phyloP scores from a whole-genome alignment of 2,888 invertebrate genomes.

The Torymus tubicola region DNA sequence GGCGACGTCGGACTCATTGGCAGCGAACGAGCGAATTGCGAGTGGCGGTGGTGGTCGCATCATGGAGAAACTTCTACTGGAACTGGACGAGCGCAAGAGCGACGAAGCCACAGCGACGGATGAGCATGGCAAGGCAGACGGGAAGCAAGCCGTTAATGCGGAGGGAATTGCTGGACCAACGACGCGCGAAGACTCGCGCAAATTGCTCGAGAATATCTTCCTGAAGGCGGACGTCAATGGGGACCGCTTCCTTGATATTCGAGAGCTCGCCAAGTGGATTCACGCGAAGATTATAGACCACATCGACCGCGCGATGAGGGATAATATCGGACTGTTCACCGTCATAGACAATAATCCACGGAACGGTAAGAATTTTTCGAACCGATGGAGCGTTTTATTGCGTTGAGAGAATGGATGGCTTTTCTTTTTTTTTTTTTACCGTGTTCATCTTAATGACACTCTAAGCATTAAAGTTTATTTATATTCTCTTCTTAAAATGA shows the following conservation, averaged over 20 bases:
- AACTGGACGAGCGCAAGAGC: conserved; percentile 63
- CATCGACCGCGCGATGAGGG: conserved; percentile 82
- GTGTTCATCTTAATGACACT: too few species aligned
- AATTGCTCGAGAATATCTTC: conserved; percentile 69
- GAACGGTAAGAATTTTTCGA: conserved; percentile 77
- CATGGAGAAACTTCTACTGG: conserved; percentile 67
- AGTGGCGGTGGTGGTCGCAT: conserved; percentile 43
- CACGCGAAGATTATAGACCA: conserved; percentile 83
- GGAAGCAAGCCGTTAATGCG: too few species aligned
- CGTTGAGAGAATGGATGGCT: too few species aligned
- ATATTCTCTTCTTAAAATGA: too few species aligned
- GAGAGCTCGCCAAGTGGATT: conserved; percentile 83
- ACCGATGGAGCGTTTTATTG: too few species aligned
- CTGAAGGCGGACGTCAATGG: conserved; percentile 81
- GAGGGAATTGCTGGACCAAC: conserved; percentile 44
- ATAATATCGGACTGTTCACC: conserved; percentile 83
- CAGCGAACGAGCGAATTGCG: conserved; percentile 9
- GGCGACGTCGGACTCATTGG: not conserved
- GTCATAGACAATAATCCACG: conserved; percentile 82
- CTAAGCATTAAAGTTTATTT: too few species aligned
- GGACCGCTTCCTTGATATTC: conserved; percentile 79
- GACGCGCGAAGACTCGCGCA: conserved; percentile 33
- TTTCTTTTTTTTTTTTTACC: too few species aligned
- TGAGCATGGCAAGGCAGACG: conserved; percentile 19
- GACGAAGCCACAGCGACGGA: conserved; percentile 37